Evolutionary conservation across 2,797 vertebrate species (phyloP).

Genomic region (Lepus oiostolus): DNA sequence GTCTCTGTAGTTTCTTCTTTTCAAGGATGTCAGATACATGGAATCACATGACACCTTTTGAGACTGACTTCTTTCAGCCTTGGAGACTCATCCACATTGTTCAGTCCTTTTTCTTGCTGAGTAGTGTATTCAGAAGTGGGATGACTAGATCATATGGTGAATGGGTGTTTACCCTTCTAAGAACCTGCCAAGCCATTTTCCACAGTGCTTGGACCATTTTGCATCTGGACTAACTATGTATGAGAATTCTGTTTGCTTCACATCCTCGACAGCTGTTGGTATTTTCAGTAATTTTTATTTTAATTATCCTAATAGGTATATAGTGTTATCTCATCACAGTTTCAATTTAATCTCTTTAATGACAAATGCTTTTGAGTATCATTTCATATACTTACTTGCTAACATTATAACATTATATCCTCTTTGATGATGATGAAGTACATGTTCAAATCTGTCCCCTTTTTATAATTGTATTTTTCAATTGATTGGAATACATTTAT

Average conservation of each 20-base stretch:
- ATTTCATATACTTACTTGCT: conserved; percentile 44
- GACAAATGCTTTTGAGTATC: conserved; percentile 13
- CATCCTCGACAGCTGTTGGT: conserved; percentile 8
- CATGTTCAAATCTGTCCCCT: conserved; percentile 29
- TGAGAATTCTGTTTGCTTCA: not conserved
- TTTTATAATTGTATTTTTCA: conserved; percentile 63
- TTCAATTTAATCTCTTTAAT: conserved; percentile 64
- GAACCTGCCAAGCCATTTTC: conserved; percentile 47
- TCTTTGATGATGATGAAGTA: conserved; percentile 43
- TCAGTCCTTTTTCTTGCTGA: conserved; percentile 39
- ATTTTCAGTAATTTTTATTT: conserved; percentile 64
- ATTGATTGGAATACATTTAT: not conserved
- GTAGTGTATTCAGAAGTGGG: not conserved
- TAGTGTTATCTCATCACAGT: conserved; percentile 33
- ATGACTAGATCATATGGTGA: not conserved
- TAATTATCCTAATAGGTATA: conserved; percentile 28
- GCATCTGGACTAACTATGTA: conserved; percentile 14
- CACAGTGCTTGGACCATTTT: conserved; percentile 36
- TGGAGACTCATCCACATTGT: not conserved
- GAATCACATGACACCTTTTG: conserved; percentile 32
- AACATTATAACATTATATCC: not conserved
- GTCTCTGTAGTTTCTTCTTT: conserved; percentile 38
- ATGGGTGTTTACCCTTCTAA: conserved; percentile 34
- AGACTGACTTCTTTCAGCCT: conserved; percentile 56
- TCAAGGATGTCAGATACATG: conserved; percentile 21